These are phyloP conservation scores for Otolemur crassicaudatus DNA, from an alignment of 2,797 vertebrate species.

Conservation along the genomic window DNA sequence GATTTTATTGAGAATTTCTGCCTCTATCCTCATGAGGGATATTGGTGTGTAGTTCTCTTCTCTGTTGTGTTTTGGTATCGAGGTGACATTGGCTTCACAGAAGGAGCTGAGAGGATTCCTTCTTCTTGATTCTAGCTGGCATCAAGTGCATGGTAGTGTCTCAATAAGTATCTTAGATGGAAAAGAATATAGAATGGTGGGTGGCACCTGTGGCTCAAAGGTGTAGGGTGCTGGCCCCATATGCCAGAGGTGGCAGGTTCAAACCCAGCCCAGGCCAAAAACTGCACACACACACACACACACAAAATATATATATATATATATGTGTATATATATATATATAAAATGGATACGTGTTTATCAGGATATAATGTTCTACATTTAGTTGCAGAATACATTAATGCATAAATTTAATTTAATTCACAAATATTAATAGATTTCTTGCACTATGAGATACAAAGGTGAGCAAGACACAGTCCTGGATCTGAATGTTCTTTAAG, in stretches of 20 bases:
- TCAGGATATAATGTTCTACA: neutral
- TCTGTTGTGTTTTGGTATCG: no score
- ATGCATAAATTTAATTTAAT: neutral
- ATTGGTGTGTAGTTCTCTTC: no score
- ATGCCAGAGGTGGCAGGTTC: no score
- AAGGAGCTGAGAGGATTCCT: no score
- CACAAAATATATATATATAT: no score
- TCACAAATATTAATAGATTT: neutral
- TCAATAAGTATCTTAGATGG: neutral
- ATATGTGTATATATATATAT: neutral
- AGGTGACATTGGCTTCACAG: no score
- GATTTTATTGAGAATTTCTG: no score
- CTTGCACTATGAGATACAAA: neutral
- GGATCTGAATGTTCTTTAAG: neutral
- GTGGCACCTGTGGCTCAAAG: no score
- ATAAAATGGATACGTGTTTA: neutral
- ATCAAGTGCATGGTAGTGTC: neutral
- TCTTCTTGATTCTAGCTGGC: neutral
- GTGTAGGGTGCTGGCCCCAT: no score
- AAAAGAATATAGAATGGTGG: neutral
- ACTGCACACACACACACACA: no score
- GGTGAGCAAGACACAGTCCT: neutral
- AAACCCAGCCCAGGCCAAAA: no score
- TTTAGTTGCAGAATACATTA: neutral
- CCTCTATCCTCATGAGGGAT: no score